Evolutionary conservation across 2,888 invertebrate genomes (phyloP).

Genomic region (Helleia helle): DNA sequence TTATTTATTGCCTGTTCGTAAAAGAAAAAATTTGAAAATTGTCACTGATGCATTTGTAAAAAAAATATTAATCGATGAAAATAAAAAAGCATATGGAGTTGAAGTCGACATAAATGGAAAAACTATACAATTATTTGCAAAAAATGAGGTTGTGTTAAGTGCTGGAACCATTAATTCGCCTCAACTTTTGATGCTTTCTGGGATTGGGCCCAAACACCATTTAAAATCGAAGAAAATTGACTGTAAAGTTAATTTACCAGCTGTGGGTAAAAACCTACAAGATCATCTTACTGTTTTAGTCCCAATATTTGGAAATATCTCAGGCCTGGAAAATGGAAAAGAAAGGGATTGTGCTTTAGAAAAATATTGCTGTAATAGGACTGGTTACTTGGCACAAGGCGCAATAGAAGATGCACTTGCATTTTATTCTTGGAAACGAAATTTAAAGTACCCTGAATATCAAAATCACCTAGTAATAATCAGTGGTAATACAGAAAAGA

Average conservation of each 20-base stretch:
- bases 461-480: slow-evolving; percentile 30
- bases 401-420: slow-evolving; percentile 68
- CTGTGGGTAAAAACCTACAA: slow-evolving; percentile 70
- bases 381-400: slow-evolving; percentile 59
- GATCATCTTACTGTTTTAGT: slow-evolving; percentile 60
- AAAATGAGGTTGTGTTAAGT: slow-evolving; percentile 59
- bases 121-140: slow-evolving; percentile 28
- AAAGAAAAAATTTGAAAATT: slow-evolving; percentile 42
- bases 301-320: slow-evolving; percentile 35
- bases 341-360: slow-evolving; percentile 38
- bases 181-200: slow-evolving; percentile 65
- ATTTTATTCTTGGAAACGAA: slow-evolving; percentile 33
- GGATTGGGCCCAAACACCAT: slow-evolving; percentile 57
- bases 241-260: slow-evolving; percentile 44
- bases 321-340: slow-evolving; percentile 27
- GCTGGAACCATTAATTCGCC: slow-evolving; percentile 65
- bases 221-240: slow-evolving; percentile 40
- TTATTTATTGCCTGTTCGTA: slow-evolving; percentile 41
- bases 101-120: slow-evolving; percentile 32
- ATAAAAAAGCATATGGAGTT: slow-evolving; percentile 47
- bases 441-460: slow-evolving; percentile 38
- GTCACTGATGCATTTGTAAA: slow-evolving; percentile 61
- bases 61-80: slow-evolving; percentile 57
- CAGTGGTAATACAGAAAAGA: slow-evolving; percentile 34
- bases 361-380: slow-evolving; percentile 62